phyloP scores from a whole-genome alignment of 2,888 invertebrate genomes.

The Synanthedon vespiformis region DNA sequence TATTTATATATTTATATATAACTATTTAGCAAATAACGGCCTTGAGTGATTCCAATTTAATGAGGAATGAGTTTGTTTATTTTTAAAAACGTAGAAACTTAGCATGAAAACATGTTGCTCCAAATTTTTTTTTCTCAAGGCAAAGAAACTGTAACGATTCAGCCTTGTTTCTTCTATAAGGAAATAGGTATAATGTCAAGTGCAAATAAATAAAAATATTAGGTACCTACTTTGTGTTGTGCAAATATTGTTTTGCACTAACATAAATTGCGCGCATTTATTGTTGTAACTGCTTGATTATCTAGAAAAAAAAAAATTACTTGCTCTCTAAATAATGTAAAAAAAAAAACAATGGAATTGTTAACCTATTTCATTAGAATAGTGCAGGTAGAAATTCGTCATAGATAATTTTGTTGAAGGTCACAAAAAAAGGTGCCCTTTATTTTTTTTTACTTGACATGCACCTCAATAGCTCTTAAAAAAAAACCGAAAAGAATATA shows the following conservation, averaged over 20 bases:
- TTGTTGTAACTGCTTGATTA: too few relatives aligned
- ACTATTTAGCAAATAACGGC: slow-evolving; percentile 16
- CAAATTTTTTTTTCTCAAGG: background rate
- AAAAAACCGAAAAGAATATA: too few relatives aligned
- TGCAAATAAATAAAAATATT: background rate
- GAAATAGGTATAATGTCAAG: background rate
- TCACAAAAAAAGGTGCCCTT: too few relatives aligned
- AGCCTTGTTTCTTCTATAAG: background rate
- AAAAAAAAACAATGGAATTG: too few relatives aligned
- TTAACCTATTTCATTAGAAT: too few relatives aligned
- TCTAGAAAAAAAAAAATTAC: too few relatives aligned
- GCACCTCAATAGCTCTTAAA: too few relatives aligned
- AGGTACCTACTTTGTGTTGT: background rate
- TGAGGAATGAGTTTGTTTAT: slow-evolving; percentile 4
- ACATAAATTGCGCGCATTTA: background rate
- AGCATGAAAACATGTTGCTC: background rate
- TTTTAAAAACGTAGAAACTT: background rate
- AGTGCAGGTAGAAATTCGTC: too few relatives aligned
- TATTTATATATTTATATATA: too few relatives aligned
- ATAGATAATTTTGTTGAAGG: too few relatives aligned
- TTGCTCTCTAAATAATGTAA: too few relatives aligned
- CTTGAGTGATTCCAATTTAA: slow-evolving; percentile 11
- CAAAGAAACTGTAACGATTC: background rate
- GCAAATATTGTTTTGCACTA: background rate
- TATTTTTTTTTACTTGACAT: too few relatives aligned